These are phyloP conservation scores for Drosophila obscura DNA, from an alignment of 1,140 invertebrate species.

Conservation along the genomic window DNA sequence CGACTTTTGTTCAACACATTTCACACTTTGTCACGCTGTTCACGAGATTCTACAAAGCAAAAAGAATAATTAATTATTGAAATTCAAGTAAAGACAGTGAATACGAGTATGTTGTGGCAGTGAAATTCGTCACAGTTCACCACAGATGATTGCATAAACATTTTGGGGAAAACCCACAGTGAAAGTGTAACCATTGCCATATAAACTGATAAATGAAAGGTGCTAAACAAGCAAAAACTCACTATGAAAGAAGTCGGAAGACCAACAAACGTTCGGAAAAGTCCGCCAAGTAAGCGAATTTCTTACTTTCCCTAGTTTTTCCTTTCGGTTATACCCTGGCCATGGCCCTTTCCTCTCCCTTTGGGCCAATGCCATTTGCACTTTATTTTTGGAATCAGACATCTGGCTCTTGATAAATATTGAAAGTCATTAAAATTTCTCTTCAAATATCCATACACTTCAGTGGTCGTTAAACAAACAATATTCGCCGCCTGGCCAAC, in stretches of 20 bases:
- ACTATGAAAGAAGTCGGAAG: constrained; percentile 76
- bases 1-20: constrained; percentile 63
- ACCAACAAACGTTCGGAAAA: constrained; percentile 74
- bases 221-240: constrained; percentile 64
- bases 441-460: constrained; percentile 66
- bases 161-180: constrained; percentile 3
- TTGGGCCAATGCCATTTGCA: background rate
- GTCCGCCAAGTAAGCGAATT: constrained; percentile 70
- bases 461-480: constrained; percentile 73
- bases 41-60: constrained; percentile 15
- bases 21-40: constrained; percentile 56
- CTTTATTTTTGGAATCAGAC: constrained; percentile 28
- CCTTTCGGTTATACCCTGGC: background rate
- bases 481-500: constrained; percentile 34
- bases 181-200: constrained; percentile 16
- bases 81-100: constrained; percentile 16
- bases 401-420: constrained; percentile 65
- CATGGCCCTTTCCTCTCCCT: background rate
- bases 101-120: constrained; percentile 9
- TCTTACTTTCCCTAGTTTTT: background rate
- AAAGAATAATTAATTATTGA: constrained; percentile 39
- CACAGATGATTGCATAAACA: constrained; percentile 38
- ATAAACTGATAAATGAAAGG: constrained; percentile 68
- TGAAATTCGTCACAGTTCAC: constrained; percentile 1
- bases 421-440: constrained; percentile 69